phyloP scores from a whole-genome alignment of 2,888 invertebrate genomes.

The Spisula subtruncata region DNA sequence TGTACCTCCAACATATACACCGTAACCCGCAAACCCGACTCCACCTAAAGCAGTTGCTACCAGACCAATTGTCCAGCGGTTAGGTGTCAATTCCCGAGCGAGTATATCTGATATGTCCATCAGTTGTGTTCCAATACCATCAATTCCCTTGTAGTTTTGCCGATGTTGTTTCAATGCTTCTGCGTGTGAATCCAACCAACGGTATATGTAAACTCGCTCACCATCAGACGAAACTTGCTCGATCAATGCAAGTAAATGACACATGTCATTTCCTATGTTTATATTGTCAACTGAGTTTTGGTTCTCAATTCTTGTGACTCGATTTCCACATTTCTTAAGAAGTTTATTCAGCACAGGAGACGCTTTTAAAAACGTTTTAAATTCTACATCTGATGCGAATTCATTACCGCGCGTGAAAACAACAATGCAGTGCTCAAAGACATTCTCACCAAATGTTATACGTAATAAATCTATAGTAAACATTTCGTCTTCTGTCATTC shows the following conservation, averaged over 20 bases:
- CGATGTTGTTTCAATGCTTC: neutral
- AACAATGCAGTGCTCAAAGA: constrained; percentile 33
- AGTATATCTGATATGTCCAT: neutral
- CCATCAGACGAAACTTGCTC: neutral
- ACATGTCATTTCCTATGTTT: neutral
- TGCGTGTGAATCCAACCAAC: neutral
- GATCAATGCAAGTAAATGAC: neutral
- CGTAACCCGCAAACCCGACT: no score
- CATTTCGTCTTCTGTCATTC: constrained; percentile 36
- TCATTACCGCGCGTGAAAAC: constrained; percentile 29
- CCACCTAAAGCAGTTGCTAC: no score
- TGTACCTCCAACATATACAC: no score
- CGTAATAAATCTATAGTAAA: constrained; percentile 38
- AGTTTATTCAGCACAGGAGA: neutral
- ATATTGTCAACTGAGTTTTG: neutral
- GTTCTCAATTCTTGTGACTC: constrained; percentile 30
- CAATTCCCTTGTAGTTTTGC: neutral
- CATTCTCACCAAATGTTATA: constrained; percentile 31
- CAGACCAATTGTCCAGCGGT: no score
- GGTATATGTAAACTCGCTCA: neutral
- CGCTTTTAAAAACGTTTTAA: neutral
- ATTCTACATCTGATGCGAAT: constrained; percentile 4
- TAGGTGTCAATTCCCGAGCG: no score
- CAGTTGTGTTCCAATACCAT: neutral
- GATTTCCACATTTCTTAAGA: constrained; percentile 9